Evolutionary conservation across 2,888 invertebrate genomes (phyloP).

Genomic region (Pseudoips prasinana): DNA sequence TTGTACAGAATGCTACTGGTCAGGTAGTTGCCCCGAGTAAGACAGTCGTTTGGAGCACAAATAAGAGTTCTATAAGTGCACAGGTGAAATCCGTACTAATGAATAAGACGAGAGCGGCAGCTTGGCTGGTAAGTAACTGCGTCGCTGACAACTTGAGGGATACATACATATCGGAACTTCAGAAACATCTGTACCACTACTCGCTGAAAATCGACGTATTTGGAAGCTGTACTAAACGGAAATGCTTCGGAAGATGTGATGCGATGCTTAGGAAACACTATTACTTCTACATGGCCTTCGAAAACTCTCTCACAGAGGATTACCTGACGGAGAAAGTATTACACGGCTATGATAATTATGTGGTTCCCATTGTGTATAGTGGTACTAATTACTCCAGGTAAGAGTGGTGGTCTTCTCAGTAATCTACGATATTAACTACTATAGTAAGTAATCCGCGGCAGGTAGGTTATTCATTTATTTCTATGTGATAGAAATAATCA

Average conservation of each 20-base stretch:
- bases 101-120: conserved; percentile 49
- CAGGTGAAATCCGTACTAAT: conserved; percentile 36
- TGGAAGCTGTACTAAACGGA: conserved; percentile 39
- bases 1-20: conserved; percentile 40
- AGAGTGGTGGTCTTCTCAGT: no score
- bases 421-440: no score
- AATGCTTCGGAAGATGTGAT: conserved; percentile 39
- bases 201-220: conserved; percentile 50
- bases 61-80: conserved; percentile 19
- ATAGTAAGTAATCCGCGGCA: no score
- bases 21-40: conserved; percentile 45
- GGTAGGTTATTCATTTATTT: no score
- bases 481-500: no score
- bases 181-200: conserved; percentile 50
- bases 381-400: conserved; percentile 82
- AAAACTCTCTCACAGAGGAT: conserved; percentile 54
- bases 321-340: conserved; percentile 61
- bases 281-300: conserved; percentile 60
- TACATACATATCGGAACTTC: conserved; percentile 45
- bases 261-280: conserved; percentile 48
- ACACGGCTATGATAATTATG: conserved; percentile 76
- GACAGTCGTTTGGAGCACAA: conserved; percentile 34
- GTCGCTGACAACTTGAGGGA: conserved; percentile 38
- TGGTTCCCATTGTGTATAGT: conserved; percentile 86
- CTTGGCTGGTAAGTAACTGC: conserved; percentile 54